phyloP scores from a whole-genome alignment of 1,140 invertebrate genomes.

The Monochamus saltuarius region DNA sequence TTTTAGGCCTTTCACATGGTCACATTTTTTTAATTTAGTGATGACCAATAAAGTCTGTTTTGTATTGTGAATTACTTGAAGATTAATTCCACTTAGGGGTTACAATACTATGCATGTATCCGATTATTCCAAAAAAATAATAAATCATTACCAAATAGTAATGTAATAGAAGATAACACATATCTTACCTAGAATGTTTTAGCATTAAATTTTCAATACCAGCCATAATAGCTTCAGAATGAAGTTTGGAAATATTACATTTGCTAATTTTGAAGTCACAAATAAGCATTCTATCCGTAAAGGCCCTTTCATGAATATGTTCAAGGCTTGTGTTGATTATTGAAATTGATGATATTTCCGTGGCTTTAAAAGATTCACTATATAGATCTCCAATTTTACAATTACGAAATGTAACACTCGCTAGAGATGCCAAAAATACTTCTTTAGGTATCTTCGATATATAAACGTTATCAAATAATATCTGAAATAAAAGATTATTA shows the following conservation, averaged over 20 bases:
- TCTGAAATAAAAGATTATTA: constrained; percentile 56
- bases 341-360: constrained; percentile 61
- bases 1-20: no score
- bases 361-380: constrained; percentile 65
- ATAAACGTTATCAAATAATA: constrained; percentile 63
- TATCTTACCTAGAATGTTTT: constrained; percentile 63
- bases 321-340: constrained; percentile 63
- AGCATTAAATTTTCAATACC: constrained; percentile 66
- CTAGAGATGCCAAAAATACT: constrained; percentile 65
- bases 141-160: no score
- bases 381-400: constrained; percentile 59
- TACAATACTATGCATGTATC: no score
- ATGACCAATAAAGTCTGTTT: no score
- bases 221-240: constrained; percentile 62
- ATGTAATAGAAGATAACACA: no score
- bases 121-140: no score
- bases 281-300: constrained; percentile 64
- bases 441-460: constrained; percentile 60
- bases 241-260: constrained; percentile 59
- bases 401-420: constrained; percentile 61
- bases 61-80: no score
- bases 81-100: no score
- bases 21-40: no score
- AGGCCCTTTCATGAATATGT: constrained; percentile 62
- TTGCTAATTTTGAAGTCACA: constrained; percentile 62